phyloP scores from a whole-genome alignment of 2,113 vertebrate species.

The Gymnarchus niloticus region DNA sequence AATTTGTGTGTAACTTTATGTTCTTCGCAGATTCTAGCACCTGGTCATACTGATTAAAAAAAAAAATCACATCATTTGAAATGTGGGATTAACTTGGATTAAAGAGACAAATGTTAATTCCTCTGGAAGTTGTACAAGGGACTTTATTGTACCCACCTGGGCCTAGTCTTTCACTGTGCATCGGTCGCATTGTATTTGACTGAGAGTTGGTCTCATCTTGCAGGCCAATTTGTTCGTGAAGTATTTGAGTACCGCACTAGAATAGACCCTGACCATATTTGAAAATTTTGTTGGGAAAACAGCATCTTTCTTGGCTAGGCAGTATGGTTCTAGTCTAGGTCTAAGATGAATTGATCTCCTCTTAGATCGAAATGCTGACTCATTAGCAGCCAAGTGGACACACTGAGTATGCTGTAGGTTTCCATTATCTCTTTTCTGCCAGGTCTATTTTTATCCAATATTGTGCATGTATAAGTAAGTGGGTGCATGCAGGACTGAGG shows the following conservation, averaged over 20 bases:
- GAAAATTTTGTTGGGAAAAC: background rate
- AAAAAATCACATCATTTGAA: constrained; percentile 41
- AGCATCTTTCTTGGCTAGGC: constrained; percentile 7
- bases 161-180: constrained; percentile 19
- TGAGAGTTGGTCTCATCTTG: constrained; percentile 3
- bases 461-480: background rate
- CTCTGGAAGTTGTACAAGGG: constrained; percentile 17
- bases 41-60: constrained; percentile 16
- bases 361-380: constrained; percentile 31
- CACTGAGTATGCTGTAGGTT: background rate
- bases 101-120: constrained; percentile 42
- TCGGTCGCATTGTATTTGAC: constrained; percentile 24
- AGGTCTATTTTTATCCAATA: background rate
- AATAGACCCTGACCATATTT: background rate
- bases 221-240: background rate
- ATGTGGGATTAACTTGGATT: constrained; percentile 44
- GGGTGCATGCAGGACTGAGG: background rate
- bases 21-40: background rate
- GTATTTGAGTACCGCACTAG: background rate
- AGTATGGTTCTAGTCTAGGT: constrained; percentile 18
- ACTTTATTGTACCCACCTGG: constrained; percentile 12
- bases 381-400: constrained; percentile 19
- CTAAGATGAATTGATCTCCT: constrained; percentile 30
- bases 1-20: background rate
- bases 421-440: background rate